Conservation (phyloP, 2,888 invertebrate species). For the Willowsia nigromaculata region DNA sequence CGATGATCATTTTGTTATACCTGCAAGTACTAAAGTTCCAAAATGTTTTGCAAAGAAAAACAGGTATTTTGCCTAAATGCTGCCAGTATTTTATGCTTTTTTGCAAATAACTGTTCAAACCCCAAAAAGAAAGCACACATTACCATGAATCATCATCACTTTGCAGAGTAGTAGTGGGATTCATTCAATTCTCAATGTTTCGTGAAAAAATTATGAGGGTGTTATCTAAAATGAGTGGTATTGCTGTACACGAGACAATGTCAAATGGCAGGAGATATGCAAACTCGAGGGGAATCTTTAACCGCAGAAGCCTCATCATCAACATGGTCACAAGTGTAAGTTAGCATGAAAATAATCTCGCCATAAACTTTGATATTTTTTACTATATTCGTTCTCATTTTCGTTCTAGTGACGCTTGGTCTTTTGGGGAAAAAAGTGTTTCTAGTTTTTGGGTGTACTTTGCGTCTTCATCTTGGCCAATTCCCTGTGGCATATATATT, state of each 20-base stretch:
- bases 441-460: background rate
- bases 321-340: background rate
- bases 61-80: constrained; percentile 48
- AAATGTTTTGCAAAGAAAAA: constrained; percentile 15
- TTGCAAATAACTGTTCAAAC: constrained; percentile 59
- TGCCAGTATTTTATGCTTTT: background rate
- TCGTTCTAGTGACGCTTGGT: background rate
- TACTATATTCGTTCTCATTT: constrained; percentile 34
- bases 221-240: background rate
- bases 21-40: no score
- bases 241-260: background rate
- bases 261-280: background rate
- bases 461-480: constrained; percentile 50
- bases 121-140: constrained; percentile 34
- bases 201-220: background rate
- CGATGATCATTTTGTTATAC: constrained; percentile 18
- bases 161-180: background rate
- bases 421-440: no score
- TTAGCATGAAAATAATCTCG: background rate
- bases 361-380: background rate
- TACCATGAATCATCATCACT: background rate
- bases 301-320: background rate
- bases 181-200: background rate
- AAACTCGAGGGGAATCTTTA: background rate
- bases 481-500: constrained; percentile 70